These are phyloP conservation scores for Hyles euphorbiae DNA, from an alignment of 1,140 invertebrate genomes.

Conservation along the genomic window DNA sequence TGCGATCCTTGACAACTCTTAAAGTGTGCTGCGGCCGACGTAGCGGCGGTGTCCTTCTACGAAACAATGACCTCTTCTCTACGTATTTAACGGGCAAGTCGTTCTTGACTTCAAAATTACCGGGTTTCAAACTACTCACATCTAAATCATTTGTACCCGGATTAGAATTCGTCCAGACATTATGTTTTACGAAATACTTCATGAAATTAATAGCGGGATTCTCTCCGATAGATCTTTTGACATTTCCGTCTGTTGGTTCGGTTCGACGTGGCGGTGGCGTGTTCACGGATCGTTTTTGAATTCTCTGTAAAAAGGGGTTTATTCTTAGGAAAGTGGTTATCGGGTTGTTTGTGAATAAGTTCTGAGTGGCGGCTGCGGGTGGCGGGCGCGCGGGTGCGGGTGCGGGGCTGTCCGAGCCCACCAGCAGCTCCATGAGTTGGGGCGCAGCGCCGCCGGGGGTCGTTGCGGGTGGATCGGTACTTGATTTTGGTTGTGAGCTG, in stretches of 20 bases:
- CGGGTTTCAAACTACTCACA: conserved; percentile 5
- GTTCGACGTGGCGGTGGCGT: no score
- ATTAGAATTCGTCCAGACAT: conserved; percentile 43
- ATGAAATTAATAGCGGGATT: conserved; percentile 37
- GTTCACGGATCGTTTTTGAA: no score
- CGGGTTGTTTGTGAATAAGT: no score
- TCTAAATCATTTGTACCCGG: background rate
- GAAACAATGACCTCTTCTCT: conserved; percentile 24
- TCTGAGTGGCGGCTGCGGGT: no score
- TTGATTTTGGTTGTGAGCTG: no score
- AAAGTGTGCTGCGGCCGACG: conserved; percentile 23
- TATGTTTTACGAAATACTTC: conserved; percentile 52
- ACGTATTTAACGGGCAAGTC: conserved; percentile 24
- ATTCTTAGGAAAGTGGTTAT: no score
- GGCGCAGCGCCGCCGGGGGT: no score
- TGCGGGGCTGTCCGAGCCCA: no score
- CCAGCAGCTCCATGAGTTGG: no score
- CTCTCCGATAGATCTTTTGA: conserved; percentile 8
- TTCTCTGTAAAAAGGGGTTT: no score
- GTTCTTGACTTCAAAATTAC: conserved; percentile 34
- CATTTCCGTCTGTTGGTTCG: background rate
- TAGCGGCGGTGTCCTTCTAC: conserved; percentile 9
- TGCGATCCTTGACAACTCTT: conserved; percentile 16
- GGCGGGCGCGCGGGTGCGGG: no score
- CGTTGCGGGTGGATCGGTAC: no score